Evolutionary conservation across 2,113 vertebrate genomes (phyloP), one percentile per base, ranked within the genome.

Genomic region (Emydura subglobosa): DNA sequence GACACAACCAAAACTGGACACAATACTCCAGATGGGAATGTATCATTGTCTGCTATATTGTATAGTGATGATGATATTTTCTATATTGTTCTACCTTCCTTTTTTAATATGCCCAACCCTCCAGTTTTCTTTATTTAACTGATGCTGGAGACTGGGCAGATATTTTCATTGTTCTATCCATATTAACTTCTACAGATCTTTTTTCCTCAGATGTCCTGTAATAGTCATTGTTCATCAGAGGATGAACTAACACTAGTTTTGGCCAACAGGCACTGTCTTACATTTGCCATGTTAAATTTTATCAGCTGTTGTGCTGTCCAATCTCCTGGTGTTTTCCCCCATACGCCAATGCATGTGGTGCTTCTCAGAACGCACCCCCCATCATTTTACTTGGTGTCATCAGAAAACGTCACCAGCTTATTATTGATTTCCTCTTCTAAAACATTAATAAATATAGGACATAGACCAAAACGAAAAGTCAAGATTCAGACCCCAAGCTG

Each of bases 141-240:
- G 11, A 61, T 80, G 81, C 93, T n/a, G 27, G 44, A 84, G 61
- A 82, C 22, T 72, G 22, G 54, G 55, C 79, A 94, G 85, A 85
- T 85, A 44, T 4, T 22, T 57, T 89, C 81, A 57, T 89, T 94
- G 87, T 84, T 81, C 79, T 89, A 92, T 95, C 95, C 91, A 96
- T 79, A 92, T 95, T 85, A 97, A 72, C 83, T 93, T 72, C 59
- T 39, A 76, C 72, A 44, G 22, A 24, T 68, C 39, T 44, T 44
- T 44, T 6, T 44, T 90, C 53, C 83, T 85, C 29, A 74, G 68
- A 83, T 25, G 5, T 96, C 83, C 85, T 94, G 1, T 49, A 87
- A 3, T 39, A 57, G 79, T 49, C 1, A 0, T 84, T 91, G 72
- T 86, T 65, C 59, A 68, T 96, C 94, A 94, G 10, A 86, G 49